Evolutionary conservation across 2,888 invertebrate genomes (phyloP), one percentile per base, ranked within the genome.

Genomic region (Drosophila suboccidentalis): DNA sequence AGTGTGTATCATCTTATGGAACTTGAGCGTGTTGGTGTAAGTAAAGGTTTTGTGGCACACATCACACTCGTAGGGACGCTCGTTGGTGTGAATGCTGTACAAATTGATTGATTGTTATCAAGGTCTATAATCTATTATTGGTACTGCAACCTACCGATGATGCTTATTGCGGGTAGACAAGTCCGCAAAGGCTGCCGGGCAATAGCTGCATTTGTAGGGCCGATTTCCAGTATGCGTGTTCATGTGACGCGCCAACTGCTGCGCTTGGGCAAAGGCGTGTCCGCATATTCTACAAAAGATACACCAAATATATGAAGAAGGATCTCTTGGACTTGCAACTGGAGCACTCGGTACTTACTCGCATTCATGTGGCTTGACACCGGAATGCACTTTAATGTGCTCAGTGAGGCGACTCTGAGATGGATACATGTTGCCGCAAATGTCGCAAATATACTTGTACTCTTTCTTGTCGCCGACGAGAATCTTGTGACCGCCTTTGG

Each of bases 141-240:
- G 3, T 10, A 10, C 22, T 36, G 0, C 2, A 13, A 43, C 78
- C 49, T 15, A 92, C 92, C 93, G 89, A 86, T 93, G 91, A 77
- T 93, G 93, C 65, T 93, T 93, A 36, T 92, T 93, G 44, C 93
- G 86, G 1, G 92, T 93, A 3, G 93, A 93, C 17, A 92, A 82
- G 79, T 93, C 93, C 3, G 92, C 92, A 86, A 93, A 93, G 17
- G 92, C 90, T 38, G 92, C 89, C 38, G 92, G 90, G 50, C 93
- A 93, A 70, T 89, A 92, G 34, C 83, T 90, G 71, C 93, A 93
- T 44, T 91, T 91, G 62, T 92, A 93, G 8, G 93, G 93, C 8
- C 93, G 90, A 71, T 92, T 91, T 15, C 93, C 93, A 2, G 92
- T 93, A 60, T 93, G 93, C 0, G 92, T 92, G 64, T 93, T 91